Conservation (phyloP, 2,113 vertebrate genomes). For the Fregata magnificens region DNA sequence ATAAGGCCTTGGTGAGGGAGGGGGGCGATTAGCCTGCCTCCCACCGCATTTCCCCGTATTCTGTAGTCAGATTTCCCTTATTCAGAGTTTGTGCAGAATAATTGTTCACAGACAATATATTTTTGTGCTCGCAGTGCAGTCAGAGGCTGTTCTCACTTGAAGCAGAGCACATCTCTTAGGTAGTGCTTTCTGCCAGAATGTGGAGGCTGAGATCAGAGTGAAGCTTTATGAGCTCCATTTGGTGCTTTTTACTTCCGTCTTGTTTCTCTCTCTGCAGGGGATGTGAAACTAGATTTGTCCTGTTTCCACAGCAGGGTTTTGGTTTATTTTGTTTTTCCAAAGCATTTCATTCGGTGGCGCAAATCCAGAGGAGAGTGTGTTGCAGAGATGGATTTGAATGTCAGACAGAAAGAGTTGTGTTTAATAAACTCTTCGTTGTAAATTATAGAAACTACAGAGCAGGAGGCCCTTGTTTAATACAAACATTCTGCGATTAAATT, state of each 20-base stretch:
- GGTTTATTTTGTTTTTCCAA: constrained; percentile 73
- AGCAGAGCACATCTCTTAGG: constrained; percentile 62
- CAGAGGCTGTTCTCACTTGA: constrained; percentile 52
- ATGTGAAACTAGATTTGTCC: constrained; percentile 69
- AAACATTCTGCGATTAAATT: constrained; percentile 39
- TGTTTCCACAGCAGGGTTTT: constrained; percentile 73
- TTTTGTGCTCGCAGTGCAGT: constrained; percentile 55
- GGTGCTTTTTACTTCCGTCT: constrained; percentile 67
- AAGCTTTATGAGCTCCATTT: constrained; percentile 55
- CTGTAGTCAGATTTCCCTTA: constrained; percentile 39
- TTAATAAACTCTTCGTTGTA: constrained; percentile 69
- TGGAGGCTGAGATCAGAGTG: constrained; percentile 69
- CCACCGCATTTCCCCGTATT: background rate
- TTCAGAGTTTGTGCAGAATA: constrained; percentile 44
- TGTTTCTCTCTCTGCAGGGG: constrained; percentile 68
- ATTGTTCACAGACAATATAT: constrained; percentile 63
- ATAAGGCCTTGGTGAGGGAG: background rate
- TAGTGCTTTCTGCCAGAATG: constrained; percentile 67
- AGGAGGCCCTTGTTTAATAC: constrained; percentile 21
- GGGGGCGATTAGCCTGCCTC: background rate
- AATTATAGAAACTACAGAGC: constrained; percentile 49
- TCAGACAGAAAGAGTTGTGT: constrained; percentile 63
- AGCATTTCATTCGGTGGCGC: constrained; percentile 70
- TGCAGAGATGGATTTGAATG: constrained; percentile 70
- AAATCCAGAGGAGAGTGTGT: constrained; percentile 67